These are phyloP conservation scores for Rhinatrema bivittatum DNA, from an alignment of 2,797 vertebrate species.

Conservation along the genomic window DNA sequence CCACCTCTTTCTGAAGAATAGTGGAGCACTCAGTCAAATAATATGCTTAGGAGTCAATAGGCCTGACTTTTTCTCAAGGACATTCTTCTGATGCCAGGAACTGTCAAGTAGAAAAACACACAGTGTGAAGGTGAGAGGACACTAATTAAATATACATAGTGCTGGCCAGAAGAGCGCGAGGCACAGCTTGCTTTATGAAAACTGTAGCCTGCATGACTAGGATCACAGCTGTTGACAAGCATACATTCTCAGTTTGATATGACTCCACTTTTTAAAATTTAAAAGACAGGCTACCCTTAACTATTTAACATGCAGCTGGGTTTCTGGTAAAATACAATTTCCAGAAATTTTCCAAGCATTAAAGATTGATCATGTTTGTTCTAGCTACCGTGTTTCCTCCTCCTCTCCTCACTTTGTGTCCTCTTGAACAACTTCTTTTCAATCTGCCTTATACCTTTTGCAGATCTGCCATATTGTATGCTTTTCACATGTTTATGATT, in stretches of 20 bases:
- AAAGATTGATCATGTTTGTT: too few relatives aligned
- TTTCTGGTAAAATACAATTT: not conserved
- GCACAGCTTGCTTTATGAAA: slow-evolving; percentile 89
- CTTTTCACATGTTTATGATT: too few relatives aligned
- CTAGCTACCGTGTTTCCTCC: too few relatives aligned
- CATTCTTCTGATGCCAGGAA: slow-evolving; percentile 89
- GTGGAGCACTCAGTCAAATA: slow-evolving; percentile 63
- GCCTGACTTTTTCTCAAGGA: slow-evolving; percentile 86
- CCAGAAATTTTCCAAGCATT: not conserved
- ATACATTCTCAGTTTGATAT: slow-evolving; percentile 16
- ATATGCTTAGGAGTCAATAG: slow-evolving; percentile 72
- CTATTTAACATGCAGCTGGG: too few relatives aligned
- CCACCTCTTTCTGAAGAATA: slow-evolving; percentile 58
- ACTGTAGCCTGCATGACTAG: slow-evolving; percentile 71
- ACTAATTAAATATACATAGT: slow-evolving; percentile 92
- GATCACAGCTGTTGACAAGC: slow-evolving; percentile 79
- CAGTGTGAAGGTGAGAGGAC: slow-evolving; percentile 87
- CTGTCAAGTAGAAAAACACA: slow-evolving; percentile 84
- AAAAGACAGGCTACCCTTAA: slow-evolving; percentile 19
- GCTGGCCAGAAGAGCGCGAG: slow-evolving; percentile 77
- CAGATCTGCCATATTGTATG: too few relatives aligned
- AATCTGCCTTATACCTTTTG: too few relatives aligned
- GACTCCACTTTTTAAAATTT: slow-evolving; percentile 21
- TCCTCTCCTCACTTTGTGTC: too few relatives aligned
- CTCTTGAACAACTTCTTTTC: too few relatives aligned